phyloP scores from a whole-genome alignment of 2,888 invertebrate species.

The Drosophila borealis region DNA sequence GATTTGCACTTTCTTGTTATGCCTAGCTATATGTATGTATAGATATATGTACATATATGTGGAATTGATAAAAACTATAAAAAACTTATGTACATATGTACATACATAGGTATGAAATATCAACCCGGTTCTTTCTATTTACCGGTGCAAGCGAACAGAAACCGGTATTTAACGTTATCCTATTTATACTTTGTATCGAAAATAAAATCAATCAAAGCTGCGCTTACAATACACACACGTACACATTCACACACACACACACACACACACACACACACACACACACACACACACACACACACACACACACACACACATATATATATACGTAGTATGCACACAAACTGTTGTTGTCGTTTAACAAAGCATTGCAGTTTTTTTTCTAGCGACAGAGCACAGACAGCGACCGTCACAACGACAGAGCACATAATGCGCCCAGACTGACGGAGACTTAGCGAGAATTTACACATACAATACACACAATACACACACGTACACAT shows the following conservation, averaged over 20 bases:
- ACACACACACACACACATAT: background rate
- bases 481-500: conserved; percentile 5
- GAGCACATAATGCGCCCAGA: conserved; percentile 14
- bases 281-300: conserved; percentile 1
- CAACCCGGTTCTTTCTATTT: conserved; percentile 7
- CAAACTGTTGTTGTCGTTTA: conserved; percentile 16
- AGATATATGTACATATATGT: background rate
- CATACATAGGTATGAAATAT: conserved; percentile 12
- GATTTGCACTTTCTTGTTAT: background rate
- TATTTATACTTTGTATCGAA: conserved; percentile 19
- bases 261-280: no score
- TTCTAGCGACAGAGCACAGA: conserved; percentile 1
- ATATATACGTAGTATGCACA: background rate
- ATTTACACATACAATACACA: conserved; percentile 8
- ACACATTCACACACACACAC: background rate
- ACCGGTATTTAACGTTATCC: conserved; percentile 40
- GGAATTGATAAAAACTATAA: background rate
- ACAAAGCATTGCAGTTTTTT: conserved; percentile 27
- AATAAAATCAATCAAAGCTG: conserved; percentile 35
- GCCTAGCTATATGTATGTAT: background rate
- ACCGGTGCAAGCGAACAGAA: conserved; percentile 26
- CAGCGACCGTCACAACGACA: background rate
- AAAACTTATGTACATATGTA: no score
- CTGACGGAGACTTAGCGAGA: conserved; percentile 6
- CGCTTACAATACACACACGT: conserved; percentile 16